A percentile compares a stretch with the other conserved stretches of the same genome.
phyloP scores from a whole-genome alignment of 2,888 invertebrate species.

The Hydriomena furcata region DNA sequence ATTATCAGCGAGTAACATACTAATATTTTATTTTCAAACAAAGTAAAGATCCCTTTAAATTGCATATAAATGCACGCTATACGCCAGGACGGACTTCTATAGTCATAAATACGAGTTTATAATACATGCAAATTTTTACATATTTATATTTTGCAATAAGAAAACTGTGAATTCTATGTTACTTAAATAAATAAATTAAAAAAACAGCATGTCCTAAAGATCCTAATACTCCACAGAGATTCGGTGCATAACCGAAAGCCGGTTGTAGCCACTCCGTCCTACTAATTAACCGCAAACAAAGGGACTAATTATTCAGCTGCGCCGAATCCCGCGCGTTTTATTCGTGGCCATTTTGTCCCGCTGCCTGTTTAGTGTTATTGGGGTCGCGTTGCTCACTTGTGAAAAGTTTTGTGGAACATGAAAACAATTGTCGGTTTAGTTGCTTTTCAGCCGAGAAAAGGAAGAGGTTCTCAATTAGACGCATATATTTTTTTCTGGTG shows the following conservation, averaged over 20 bases:
- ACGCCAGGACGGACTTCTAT: too few species aligned
- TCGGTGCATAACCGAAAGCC: slow-evolving; percentile 8
- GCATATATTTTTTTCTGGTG: too few species aligned
- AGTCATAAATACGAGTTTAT: too few species aligned
- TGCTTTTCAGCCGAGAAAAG: not conserved
- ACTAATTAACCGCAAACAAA: slow-evolving; percentile 41
- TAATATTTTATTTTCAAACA: too few species aligned
- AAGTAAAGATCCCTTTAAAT: too few species aligned
- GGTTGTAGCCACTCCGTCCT: slow-evolving; percentile 6
- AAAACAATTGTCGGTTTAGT: not conserved
- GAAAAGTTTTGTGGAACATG: slow-evolving; percentile 6
- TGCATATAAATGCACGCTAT: too few species aligned
- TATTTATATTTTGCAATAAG: too few species aligned
- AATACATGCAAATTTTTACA: too few species aligned
- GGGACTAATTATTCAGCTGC: slow-evolving; percentile 35
- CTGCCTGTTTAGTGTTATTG: slow-evolving; percentile 11
- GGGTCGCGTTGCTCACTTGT: slow-evolving; percentile 6
- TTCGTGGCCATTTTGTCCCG: slow-evolving; percentile 5
- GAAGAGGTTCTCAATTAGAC: too few species aligned
- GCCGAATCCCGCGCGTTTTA: slow-evolving; percentile 28
- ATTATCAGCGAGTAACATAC: too few species aligned
- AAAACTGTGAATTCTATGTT: too few species aligned
- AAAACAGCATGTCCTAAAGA: slow-evolving; percentile 1
- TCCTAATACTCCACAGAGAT: not conserved
- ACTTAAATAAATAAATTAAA: too few species aligned